Base-by-base conservation (phyloP, 2,888 invertebrate species). In the Stenurella melanura region DNA sequence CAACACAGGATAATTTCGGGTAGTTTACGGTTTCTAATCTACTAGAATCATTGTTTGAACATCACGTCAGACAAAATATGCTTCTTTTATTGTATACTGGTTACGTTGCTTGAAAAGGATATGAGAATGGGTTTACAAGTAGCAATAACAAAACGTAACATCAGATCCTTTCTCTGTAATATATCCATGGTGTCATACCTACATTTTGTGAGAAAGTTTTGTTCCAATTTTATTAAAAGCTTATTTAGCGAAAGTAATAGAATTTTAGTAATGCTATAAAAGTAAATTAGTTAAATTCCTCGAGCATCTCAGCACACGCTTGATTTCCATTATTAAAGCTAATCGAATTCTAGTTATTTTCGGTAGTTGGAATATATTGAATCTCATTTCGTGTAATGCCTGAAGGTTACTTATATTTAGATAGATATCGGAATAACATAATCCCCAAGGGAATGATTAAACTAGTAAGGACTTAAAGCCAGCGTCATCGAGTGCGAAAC, bases 341-440 rank as follows among this genome's bases (percentile, higher is more conserved):
- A 64, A 64, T 64, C 42, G 64, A 64, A 64, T 19, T 64, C 42
- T 42, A 60, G 15, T 50, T 50, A 50, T 50, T 50, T 42, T 50
- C 50, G n/a, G 6, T 50, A 50, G n/a, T n/a, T 50, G 15, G 50
- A n/a, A 50, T 50, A n/a, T 50, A 50, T 50, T 50, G 50, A 50
- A 50, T 50, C 7, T 50, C n/a, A 50, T 50, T 50, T 50, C 50
- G 50, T 50, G 50, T 50, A 50, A 12, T 50, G n/a, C 50, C 50
- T 50, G 50, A 50, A 50, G 50, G n/a, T 50, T 50, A 50, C 50
- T n/a, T 50, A 50, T n/a, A 50, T 50, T 50, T 50, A 50, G 50
- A 15, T 50, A 50, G n/a, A 6, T n/a, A 50, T 15, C 15, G 50
- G 7, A 50, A 42, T 42, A 42, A 12, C 42, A 15, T 1, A 42